Evolutionary conservation across 2,797 vertebrate genomes (phyloP), one percentile per base, ranked within the genome.

Genomic region (Furcifer pardalis): DNA sequence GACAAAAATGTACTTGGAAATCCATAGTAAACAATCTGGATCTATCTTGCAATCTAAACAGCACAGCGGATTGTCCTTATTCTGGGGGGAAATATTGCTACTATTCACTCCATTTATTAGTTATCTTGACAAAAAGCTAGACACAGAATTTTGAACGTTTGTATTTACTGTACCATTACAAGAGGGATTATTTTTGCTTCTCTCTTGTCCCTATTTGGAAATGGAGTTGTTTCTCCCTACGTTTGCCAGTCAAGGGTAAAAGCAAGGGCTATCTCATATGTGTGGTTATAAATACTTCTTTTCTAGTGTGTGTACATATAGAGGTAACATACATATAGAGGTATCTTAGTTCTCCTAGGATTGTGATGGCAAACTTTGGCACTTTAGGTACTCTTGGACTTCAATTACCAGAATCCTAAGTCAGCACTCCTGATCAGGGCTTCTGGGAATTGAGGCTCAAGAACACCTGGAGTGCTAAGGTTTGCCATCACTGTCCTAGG

Each of bases 51-150:
- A 83, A 73, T 56, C 30, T 82, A 83, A 79, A 6, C 59, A 46
- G 40, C 86, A 89, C 84, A 25, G 77, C 78, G 86, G 15, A 52
- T 19, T 52, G 77, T 35, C 76, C 35, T 73, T 85, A 91, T 1
- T 56, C 73, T 88, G 27, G 85, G 89, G 87, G 87, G 89, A 81
- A 77, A 89, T 10, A 84, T 42, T 83, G 69, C 30, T 88, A 85
- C 40, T 66, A 46, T 68, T 40, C 89, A 10, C 72, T 86, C 91
- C 84, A 81, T 60, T 85, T 84, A 90, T 8, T 60, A 89, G 88
- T 86, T 79, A 90, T n/a, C 93, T 85, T 88, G 83, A 66, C 92
- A 88, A 94, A 88, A 94, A 84, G 92, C 40, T 92, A 91, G 89
- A 94, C 94, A 71, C 25, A 4, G 40, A 92, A 93, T 89, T 84